Base-by-base conservation (phyloP, 2,113 vertebrate genomes). In the Pseudolaguvia tuberculata region DNA sequence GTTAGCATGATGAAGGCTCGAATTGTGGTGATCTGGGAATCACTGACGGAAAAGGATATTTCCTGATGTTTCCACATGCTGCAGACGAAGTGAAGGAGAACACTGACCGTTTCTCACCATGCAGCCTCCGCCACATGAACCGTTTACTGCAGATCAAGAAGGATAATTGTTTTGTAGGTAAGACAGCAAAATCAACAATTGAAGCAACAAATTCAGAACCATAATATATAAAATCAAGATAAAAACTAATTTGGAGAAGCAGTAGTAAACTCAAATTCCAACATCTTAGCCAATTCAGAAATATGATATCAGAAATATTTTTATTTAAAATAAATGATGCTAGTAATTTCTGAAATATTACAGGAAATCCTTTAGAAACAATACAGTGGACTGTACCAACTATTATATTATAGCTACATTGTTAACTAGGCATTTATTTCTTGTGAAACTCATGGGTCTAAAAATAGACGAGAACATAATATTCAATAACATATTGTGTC, bases 61-160 rank as follows among this genome's bases (percentile, higher is more conserved):
- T 86, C 81, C 84, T 94, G 83, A 94, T 94, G 93, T 94, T 89
- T 74, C 90, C 89, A 61, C 79, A 91, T 0, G 92, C 92, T 75
- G 82, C 89, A 1, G 81, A 89, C 0, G 87, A 87, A 35, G 75
- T 87, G n/a, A 88, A 85, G 25, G 90, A 91, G 77, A 94, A 94
- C 86, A 94, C 88, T 1, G 88, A 92, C n/a, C 91, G 87, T 59
- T 87, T 94, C 73, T 93, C 93, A 0, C 79, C 85, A 0, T 94
- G 93, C 81, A 92, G 90, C 84, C 77, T 91, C n/a, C 20, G 67
- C 50, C 84, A 82, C 48, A 89, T 93, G 70, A 86, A 86, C 77
- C 63, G 20, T 17, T 52, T 89, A 47, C 85, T 94, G 20, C 62
- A 74, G 50, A 25, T 74, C 25, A 94, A 93, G 79, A 93, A 93